Evolutionary conservation across 1,140 invertebrate genomes (phyloP).

Genomic region (Eumaeus atala): DNA sequence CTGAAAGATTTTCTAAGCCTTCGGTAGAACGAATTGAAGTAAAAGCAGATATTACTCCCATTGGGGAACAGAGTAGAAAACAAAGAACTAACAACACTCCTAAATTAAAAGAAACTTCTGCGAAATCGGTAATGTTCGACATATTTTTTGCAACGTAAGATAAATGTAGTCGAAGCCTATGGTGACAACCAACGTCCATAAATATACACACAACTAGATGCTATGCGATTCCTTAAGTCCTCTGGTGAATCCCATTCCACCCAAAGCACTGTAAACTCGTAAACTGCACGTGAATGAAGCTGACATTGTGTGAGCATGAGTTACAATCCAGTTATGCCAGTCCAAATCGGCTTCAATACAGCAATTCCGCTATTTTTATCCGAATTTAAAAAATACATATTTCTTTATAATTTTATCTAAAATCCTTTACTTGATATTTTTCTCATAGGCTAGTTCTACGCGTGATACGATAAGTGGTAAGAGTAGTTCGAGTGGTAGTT

Average conservation of each 20-base stretch:
- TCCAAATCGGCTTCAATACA: no score
- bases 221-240: no score
- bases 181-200: no score
- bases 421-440: conserved; percentile 3
- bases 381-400: neutral
- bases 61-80: conserved; percentile 50
- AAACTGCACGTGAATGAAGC: no score
- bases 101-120: conserved; percentile 44
- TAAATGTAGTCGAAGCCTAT: no score
- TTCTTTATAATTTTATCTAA: conserved; percentile 1
- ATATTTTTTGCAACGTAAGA: neutral
- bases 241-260: no score
- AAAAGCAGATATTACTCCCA: conserved; percentile 56
- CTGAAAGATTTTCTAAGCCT: conserved; percentile 51
- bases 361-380: neutral
- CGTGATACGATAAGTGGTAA: conserved; percentile 70
- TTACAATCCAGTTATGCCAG: no score
- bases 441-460: conserved; percentile 30
- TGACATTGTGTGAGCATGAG: no score
- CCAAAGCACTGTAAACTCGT: no score
- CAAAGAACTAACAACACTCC: conserved; percentile 63
- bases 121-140: conserved; percentile 41
- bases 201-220: no score
- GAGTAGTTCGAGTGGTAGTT: conserved; percentile 80
- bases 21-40: conserved; percentile 59